Base-by-base conservation (phyloP, 2,888 invertebrate species). In the Microplitis deprimator region DNA sequence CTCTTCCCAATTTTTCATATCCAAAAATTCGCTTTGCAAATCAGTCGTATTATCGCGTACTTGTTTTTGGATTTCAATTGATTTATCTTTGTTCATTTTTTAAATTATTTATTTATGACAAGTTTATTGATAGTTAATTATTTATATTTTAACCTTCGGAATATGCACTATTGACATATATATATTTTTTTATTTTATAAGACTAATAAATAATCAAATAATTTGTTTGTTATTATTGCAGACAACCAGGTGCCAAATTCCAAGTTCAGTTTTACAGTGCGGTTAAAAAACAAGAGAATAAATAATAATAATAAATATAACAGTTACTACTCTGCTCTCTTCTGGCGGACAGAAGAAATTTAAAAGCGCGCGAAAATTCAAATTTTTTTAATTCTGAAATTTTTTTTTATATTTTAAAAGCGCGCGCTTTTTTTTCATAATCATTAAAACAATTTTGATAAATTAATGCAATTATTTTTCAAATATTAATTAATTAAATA, bases 21-120 rank as follows among this genome's bases (percentile, higher is more conserved):
- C 96, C 82, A 93, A 92, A 88, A 94, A 91, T 90, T 93, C 96
- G 81, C 91, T 92, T 84, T 93, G 92, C 74, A 96, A 90, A 85
- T 94, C 94, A 81, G 93, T 92, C 39, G 93, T 92, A 90, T 96
- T 96, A 84, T 96, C 93, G 82, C 92, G 92, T 77, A 94, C 91
- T 89, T 95, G 93, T 86, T 93, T 93, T 90, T 95, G 95, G 79
- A 96, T 88, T 79, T 92, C 89, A 82, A 94, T 89, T 80, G 94
- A 92, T 88, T 93, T 92, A 82, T 93, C 92, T 92, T 93, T 92
- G 86, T 89, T 83, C 82, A 85, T 85, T 67, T 77, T 77, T 38
- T 20, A 17, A 39, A 50, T 68, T 17, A 50, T 50, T 50, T 3
- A 2, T 50, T 50, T 8, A 50, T 50, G 50, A 50, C 50, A 2